These are phyloP conservation scores for Gobiocypris rarus DNA, from an alignment of 2,113 vertebrate genomes.

Conservation along the genomic window DNA sequence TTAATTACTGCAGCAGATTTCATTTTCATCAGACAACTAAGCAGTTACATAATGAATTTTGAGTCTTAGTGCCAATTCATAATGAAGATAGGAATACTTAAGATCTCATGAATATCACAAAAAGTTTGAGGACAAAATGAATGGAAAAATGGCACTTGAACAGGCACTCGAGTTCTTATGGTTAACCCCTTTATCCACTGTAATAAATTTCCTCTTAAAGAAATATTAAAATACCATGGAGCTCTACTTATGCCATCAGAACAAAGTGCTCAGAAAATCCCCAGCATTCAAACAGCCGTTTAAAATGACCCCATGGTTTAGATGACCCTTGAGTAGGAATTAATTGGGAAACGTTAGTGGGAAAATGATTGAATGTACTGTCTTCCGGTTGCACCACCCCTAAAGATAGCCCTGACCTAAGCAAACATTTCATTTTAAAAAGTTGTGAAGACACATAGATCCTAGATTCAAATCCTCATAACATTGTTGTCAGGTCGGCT, in stretches of 20 bases:
- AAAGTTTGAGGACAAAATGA: conserved; percentile 21
- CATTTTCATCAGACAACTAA: neutral
- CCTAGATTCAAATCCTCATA: neutral
- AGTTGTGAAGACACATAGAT: neutral
- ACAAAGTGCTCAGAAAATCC: conserved; percentile 63
- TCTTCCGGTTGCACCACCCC: too few species aligned
- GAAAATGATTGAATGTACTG: conserved; percentile 3
- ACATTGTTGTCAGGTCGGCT: neutral
- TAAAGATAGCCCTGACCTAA: too few species aligned
- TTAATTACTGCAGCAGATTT: neutral
- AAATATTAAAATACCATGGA: conserved; percentile 68
- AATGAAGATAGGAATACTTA: neutral
- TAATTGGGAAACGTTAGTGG: neutral
- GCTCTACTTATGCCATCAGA: conserved; percentile 63
- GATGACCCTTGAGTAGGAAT: conserved; percentile 40
- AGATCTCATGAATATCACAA: conserved; percentile 40
- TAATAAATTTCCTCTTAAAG: conserved; percentile 70
- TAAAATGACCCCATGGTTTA: conserved; percentile 61
- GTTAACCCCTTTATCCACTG: conserved; percentile 60
- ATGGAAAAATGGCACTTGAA: conserved; percentile 54
- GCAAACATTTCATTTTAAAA: neutral
- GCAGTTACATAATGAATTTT: conserved; percentile 15
- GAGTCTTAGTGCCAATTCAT: conserved; percentile 34
- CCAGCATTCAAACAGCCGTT: conserved; percentile 66
- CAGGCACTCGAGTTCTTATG: conserved; percentile 53